Evolutionary conservation across 92 coral and sea anemone species (phyloP), one percentile per base, ranked within the genome.

Genomic region (Epizoanthus fatuus): DNA sequence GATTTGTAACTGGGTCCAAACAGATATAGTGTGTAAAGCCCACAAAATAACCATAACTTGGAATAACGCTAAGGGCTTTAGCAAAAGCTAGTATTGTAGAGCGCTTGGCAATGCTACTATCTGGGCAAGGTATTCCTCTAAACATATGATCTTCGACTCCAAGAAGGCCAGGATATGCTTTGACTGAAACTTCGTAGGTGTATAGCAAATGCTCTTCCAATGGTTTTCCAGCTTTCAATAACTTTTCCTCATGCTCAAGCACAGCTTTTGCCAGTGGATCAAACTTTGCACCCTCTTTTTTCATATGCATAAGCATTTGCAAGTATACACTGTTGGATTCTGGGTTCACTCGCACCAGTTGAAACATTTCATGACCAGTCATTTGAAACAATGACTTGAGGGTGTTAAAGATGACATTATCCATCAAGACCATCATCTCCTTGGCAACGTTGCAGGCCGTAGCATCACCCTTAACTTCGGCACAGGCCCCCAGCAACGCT

Each of bases 321-420:
- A 72, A 12, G 47, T 51, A 52, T 22, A 4, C 40, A 11, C 45
- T 73, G 16, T 25, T 73, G 3, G 45, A 52, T 15, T 9, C 16
- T 1, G 25, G 22, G 59, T 32, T 29, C 4, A 73, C 39, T 49
- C 17, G 78, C 5, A 22, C 78, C 4, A 53, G 22, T 19, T 73
- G 53, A 73, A 73, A 74, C 80, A 74, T 74, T 12, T 54, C 67
- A 40, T 74, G 80, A 35, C 53, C 53, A 56, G 32, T 74, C 13
- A 4, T 37, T 22, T 0, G 25, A 22, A 22, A 22, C 25, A 22
- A 22, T 22, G 25, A 22, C 25, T 22, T 22, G 25, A 22, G 25
- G 0, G 25, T 22, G 25, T 22, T 22, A 22, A 22, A 22, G 25
- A 22, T 0, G 0, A 22, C 25, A 22, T 22, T 22, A 22, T 22